These are phyloP conservation scores for Amphiprion percula DNA, from an alignment of 2,113 vertebrate species.

Conservation along the genomic window DNA sequence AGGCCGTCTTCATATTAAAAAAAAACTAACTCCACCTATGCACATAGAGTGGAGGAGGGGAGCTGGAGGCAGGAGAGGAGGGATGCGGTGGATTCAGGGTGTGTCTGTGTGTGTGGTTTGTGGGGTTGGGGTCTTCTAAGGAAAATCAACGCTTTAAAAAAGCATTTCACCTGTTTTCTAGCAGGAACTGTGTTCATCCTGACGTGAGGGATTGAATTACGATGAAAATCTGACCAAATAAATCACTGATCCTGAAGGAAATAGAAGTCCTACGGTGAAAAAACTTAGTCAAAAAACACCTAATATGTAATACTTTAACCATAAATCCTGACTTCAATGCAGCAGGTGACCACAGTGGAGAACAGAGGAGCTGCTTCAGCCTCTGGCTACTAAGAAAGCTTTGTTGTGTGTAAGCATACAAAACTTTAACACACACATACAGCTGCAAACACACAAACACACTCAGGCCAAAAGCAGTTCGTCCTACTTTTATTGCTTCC, in stretches of 20 bases:
- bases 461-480: background rate
- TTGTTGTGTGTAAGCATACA: conserved; percentile 29
- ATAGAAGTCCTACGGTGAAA: background rate
- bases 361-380: background rate
- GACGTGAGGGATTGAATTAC: fast-evolving
- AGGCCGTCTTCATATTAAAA: conserved; percentile 43
- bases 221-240: background rate
- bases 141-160: conserved; percentile 23
- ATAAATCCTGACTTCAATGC: background rate
- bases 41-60: conserved; percentile 46
- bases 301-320: background rate
- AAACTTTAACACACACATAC: background rate
- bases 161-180: conserved; percentile 9
- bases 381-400: conserved; percentile 9
- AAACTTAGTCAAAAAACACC: background rate
- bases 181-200: background rate
- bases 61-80: conserved; percentile 28
- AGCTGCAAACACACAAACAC: conserved; percentile 1
- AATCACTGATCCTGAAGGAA: background rate
- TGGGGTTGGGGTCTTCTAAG: conserved; percentile 30
- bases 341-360: background rate
- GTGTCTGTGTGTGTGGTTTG: conserved; percentile 2
- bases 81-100: conserved; percentile 22
- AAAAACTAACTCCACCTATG: conserved; percentile 56
- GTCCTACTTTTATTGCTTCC: conserved; percentile 30